Conservation (phyloP, 1,140 invertebrate genomes). For the Sycobia sp. region DNA sequence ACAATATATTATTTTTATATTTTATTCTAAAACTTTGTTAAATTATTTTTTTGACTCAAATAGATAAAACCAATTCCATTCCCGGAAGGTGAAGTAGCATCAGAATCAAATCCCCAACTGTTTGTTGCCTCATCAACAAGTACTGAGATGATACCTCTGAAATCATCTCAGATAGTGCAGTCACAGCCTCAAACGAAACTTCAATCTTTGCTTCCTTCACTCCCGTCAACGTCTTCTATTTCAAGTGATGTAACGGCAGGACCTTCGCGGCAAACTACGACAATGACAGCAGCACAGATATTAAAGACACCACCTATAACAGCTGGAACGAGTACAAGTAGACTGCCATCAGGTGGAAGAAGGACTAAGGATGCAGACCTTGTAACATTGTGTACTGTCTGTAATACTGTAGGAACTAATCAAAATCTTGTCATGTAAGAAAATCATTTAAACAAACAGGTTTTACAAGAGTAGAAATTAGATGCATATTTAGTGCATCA, state of each 20-base stretch:
- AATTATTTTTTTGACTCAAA: constrained; percentile 32
- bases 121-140: constrained; percentile 74
- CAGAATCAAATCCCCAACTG: constrained; percentile 69
- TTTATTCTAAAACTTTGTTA: too few species aligned
- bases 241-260: too few species aligned
- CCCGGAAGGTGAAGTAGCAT: constrained; percentile 71
- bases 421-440: constrained; percentile 73
- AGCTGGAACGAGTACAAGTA: constrained; percentile 7
- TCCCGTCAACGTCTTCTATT: constrained; percentile 33
- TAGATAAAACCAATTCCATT: constrained; percentile 82
- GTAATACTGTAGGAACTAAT: constrained; percentile 65
- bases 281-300: neutral
- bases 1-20: too few species aligned
- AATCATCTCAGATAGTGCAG: neutral
- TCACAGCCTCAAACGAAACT: constrained; percentile 59
- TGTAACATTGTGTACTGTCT: constrained; percentile 70
- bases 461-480: too few species aligned
- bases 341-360: constrained; percentile 44
- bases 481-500: too few species aligned
- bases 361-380: constrained; percentile 56
- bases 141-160: constrained; percentile 68
- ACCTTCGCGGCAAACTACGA: constrained; percentile 4
- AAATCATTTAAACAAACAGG: neutral
- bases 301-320: constrained; percentile 30
- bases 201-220: too few species aligned